Conservation (phyloP, 2,797 vertebrate species). For the Micropoecilia bifurca region DNA sequence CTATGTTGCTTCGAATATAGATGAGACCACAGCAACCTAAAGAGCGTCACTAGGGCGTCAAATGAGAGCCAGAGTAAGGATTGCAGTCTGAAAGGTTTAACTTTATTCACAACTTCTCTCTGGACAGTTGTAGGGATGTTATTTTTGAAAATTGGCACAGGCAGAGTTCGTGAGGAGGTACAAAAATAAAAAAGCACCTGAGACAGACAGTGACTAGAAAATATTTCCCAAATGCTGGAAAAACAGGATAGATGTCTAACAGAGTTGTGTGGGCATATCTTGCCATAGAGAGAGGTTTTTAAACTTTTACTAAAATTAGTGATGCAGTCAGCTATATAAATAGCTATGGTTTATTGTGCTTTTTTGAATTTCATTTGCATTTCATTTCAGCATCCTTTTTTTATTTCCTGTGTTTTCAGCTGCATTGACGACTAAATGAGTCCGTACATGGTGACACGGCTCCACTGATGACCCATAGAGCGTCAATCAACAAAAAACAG, state of each 20-base stretch:
- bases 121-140: not conserved
- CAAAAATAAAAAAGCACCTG: not conserved
- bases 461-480: not conserved
- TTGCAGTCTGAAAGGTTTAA: not conserved
- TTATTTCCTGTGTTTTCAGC: not conserved
- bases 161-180: not conserved
- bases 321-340: not conserved
- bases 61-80: conserved; percentile 22
- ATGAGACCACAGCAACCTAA: conserved; percentile 32
- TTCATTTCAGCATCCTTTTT: not conserved
- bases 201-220: not conserved
- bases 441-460: not conserved
- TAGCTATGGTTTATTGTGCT: not conserved
- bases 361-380: not conserved
- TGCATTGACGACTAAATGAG: not conserved
- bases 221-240: not conserved
- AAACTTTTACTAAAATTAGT: not conserved
- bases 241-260: not conserved
- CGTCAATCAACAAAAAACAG: not conserved
- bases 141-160: not conserved
- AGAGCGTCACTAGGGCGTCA: conserved; percentile 1
- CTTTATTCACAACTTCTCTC: conserved; percentile 10
- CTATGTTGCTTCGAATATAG: conserved; percentile 43
- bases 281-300: not conserved
- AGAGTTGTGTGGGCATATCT: not conserved